Percentiles rank a stretch among this genome's conserved stretches.
phyloP scores from a whole-genome alignment of 2,113 vertebrate species.

The Oncorhynchus gorbuscha region DNA sequence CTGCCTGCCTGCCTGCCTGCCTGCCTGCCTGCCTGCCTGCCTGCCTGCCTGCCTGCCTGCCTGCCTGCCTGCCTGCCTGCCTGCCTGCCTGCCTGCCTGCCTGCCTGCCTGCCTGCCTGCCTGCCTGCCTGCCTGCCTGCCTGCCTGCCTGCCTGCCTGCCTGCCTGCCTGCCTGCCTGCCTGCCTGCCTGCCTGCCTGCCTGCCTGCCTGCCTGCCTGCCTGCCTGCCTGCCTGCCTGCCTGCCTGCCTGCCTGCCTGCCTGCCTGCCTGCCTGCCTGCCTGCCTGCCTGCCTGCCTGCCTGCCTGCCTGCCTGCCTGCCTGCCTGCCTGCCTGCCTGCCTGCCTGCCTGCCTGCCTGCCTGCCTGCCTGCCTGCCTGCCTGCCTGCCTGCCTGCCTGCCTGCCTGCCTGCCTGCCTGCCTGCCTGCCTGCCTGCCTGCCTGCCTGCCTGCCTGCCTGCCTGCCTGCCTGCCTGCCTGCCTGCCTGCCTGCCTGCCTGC shows the following conservation, averaged over 20 bases:
- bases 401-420: too few relatives aligned
- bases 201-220: not conserved
- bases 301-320: not conserved
- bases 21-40: too few relatives aligned
- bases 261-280: slow-evolving; percentile 10
- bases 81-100: too few relatives aligned
- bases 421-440: not conserved
- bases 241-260: slow-evolving; percentile 10
- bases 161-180: slow-evolving; percentile 12
- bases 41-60: not conserved
- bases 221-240: not conserved
- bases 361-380: slow-evolving; percentile 10
- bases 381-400: not conserved
- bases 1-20: too few relatives aligned
- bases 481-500: slow-evolving; percentile 4
- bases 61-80: slow-evolving; percentile 12
- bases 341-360: slow-evolving; percentile 10
- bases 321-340: not conserved
- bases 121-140: not conserved
- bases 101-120: too few relatives aligned
- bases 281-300: not conserved
- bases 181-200: not conserved
- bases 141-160: not conserved
- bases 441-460: slow-evolving; percentile 8
- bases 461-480: not conserved